These are phyloP conservation scores for Drosophila atripex DNA, from an alignment of 2,888 invertebrate species.

Conservation along the genomic window DNA sequence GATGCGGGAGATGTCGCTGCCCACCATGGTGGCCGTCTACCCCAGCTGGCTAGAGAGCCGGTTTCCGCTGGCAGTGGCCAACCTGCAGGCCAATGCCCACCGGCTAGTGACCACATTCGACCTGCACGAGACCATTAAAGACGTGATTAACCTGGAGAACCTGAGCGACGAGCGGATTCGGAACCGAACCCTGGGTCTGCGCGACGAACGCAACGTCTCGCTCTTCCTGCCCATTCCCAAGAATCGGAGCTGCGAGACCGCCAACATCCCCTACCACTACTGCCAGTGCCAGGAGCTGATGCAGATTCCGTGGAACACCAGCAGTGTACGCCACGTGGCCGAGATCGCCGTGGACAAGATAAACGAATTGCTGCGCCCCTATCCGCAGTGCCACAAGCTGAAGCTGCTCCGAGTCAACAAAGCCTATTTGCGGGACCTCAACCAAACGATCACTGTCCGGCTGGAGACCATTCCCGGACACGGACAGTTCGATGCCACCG, in stretches of 20 bases:
- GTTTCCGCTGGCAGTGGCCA: constrained; percentile 16
- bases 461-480: constrained; percentile 19
- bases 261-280: constrained; percentile 16
- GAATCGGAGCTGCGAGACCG: constrained; percentile 19
- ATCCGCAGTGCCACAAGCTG: constrained; percentile 12
- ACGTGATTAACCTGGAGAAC: constrained; percentile 14
- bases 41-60: constrained; percentile 9
- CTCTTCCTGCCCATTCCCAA: constrained; percentile 28
- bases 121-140: constrained; percentile 24
- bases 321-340: constrained; percentile 3
- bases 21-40: constrained; percentile 16
- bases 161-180: constrained; percentile 5
- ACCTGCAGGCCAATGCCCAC: constrained; percentile 17
- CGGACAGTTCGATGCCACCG: constrained; percentile 25
- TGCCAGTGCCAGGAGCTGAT: constrained; percentile 9
- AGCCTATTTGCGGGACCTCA: constrained; percentile 11
- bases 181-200: neutral
- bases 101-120: constrained; percentile 21
- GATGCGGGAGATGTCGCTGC: constrained; percentile 21
- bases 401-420: constrained; percentile 3
- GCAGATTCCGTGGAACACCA: constrained; percentile 1
- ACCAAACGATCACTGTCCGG: constrained; percentile 7
- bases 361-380: constrained; percentile 1
- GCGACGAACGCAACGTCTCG: constrained; percentile 15
- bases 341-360: constrained; percentile 1